Evolutionary conservation across 2,888 invertebrate species (phyloP), one percentile per base, ranked within the genome.

Genomic region (Pyrgus malvae): DNA sequence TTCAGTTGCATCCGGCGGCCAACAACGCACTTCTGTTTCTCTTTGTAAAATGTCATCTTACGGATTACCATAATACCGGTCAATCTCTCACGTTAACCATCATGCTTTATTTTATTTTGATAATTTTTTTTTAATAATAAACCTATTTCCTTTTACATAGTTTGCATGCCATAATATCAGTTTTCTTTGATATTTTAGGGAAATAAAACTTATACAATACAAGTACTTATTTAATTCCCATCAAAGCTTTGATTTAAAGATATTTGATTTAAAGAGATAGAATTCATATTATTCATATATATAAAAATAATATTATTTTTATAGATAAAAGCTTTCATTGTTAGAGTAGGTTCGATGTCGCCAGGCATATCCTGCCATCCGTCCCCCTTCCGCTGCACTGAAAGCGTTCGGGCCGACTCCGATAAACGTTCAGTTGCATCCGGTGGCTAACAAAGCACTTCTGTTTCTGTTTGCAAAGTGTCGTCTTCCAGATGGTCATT

Each of bases 311-410:
- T n/a, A n/a, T n/a, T n/a, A n/a, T n/a, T n/a, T n/a, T n/a, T n/a
- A n/a, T 17, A 17, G 29, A 27, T n/a, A 17, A 16, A 29, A 42
- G 2, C 42, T 16, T 17, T 16, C 29, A 29, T 9, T 16, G 11
- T 33, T 23, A 11, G 8, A 21, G 41, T 8, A 50, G 21, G 33
- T 16, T 29, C 16, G 0, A n/a, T 16, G 25, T 35, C 35, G 42
- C 35, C 42, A 23, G 50, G 42, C 50, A 27, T 44, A 44, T 51
- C 50, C 50, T 41, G 25, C 50, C 19, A 44, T 51, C 50, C 50
- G 50, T 44, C 42, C 38, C 35, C 48, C 40, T 40, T 48, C 27
- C 48, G 14, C 17, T 17, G 14, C 7, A 16, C 17, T 44, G 25
- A 44, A 17, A 12, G 37, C 25, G 25, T 25, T 50, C 19, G 51